Conservation (phyloP, 1,140 invertebrate species). For the Theocolax elegans region DNA sequence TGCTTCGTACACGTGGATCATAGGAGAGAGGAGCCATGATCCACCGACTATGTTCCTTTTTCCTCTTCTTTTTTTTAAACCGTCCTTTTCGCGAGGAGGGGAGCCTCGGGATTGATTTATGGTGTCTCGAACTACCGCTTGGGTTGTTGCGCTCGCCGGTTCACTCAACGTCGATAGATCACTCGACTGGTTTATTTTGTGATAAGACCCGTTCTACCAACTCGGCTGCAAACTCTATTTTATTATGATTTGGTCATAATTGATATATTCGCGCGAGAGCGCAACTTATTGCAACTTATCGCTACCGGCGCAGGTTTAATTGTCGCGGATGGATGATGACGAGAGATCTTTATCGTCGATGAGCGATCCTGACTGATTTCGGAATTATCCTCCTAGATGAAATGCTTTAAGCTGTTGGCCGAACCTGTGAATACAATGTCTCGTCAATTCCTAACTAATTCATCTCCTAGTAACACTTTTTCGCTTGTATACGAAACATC, state of each 20-base stretch:
- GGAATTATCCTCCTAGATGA: background rate
- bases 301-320: background rate
- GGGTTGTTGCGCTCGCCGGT: background rate
- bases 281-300: background rate
- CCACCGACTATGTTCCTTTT: too few species aligned
- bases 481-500: background rate
- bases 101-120: slow-evolving; percentile 21
- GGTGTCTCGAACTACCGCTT: background rate
- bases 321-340: slow-evolving; percentile 18
- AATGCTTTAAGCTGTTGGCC: background rate
- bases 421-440: background rate
- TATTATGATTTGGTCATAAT: slow-evolving; percentile 11
- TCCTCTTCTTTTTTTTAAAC: too few species aligned
- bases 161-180: slow-evolving; percentile 15
- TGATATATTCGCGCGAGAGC: slow-evolving; percentile 12
- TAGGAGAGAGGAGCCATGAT: too few species aligned
- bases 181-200: slow-evolving; percentile 24
- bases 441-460: background rate
- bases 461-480: background rate
- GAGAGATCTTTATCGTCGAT: slow-evolving; percentile 6
- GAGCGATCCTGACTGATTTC: background rate
- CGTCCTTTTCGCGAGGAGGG: background rate
- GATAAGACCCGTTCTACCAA: background rate
- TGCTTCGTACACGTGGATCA: too few species aligned
- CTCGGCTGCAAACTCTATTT: background rate